Evolutionary conservation across 2,888 invertebrate genomes (phyloP).

Genomic region (Hydraecia micacea): DNA sequence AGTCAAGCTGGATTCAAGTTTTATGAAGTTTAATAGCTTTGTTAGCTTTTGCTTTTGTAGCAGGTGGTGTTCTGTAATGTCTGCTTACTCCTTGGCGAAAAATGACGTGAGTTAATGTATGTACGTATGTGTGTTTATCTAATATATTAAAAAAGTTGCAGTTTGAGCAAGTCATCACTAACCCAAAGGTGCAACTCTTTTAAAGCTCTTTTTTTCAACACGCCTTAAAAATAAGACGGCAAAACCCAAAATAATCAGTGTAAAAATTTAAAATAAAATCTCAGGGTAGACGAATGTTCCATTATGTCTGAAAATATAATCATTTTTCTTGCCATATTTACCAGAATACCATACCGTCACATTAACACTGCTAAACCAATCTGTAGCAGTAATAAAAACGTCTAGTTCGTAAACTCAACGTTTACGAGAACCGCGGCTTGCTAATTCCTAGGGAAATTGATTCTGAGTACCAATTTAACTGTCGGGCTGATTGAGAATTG

Average conservation of each 20-base stretch:
- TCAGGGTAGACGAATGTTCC: background rate
- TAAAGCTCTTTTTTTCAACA: no score
- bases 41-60: background rate
- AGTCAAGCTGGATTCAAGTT: background rate
- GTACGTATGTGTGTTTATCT: no score
- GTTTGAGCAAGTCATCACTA: no score
- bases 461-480: slow-evolving; percentile 36
- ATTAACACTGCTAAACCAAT: slow-evolving; percentile 18
- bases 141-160: no score
- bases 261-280: background rate
- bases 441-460: slow-evolving; percentile 48
- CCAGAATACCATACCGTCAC: background rate
- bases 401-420: slow-evolving; percentile 22
- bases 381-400: slow-evolving; percentile 19
- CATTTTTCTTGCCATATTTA: background rate
- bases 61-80: background rate
- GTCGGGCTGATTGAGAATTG: background rate
- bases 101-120: no score
- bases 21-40: background rate
- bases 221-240: background rate
- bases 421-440: slow-evolving; percentile 25
- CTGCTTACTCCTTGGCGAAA: accelerated
- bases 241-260: background rate
- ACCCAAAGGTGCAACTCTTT: no score
- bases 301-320: background rate